Conservation (phyloP, 2,888 invertebrate genomes). For the Acanthopleura granulata region DNA sequence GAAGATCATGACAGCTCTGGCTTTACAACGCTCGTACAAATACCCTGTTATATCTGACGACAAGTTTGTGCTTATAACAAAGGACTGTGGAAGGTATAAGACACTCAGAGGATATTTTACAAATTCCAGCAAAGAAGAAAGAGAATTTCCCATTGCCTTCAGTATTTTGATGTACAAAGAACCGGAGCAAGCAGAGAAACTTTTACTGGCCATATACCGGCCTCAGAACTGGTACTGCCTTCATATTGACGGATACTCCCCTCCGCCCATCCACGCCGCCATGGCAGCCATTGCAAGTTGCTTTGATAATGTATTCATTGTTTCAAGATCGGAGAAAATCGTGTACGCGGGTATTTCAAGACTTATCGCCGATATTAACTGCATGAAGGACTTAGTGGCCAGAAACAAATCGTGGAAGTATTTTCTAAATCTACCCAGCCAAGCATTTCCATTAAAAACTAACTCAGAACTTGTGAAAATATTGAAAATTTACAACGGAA, state of each 20-base stretch:
- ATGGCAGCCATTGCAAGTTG: conserved; percentile 47
- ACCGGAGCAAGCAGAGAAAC: conserved; percentile 53
- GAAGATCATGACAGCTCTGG: too few species aligned
- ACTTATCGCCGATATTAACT: conserved; percentile 65
- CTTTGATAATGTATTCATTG: conserved; percentile 65
- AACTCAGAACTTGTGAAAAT: conserved; percentile 66
- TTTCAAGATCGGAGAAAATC: conserved; percentile 57
- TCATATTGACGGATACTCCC: conserved; percentile 61
- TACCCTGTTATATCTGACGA: neutral
- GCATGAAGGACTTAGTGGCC: conserved; percentile 60
- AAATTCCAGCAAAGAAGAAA: conserved; percentile 38
- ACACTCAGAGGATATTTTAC: neutral
- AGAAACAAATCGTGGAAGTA: conserved; percentile 58
- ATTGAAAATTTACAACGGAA: conserved; percentile 64
- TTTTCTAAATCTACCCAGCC: conserved; percentile 66
- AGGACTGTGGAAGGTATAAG: neutral
- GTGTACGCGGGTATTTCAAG: conserved; percentile 63
- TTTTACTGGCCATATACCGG: conserved; percentile 59
- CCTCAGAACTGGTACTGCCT: conserved; percentile 65
- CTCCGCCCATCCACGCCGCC: conserved; percentile 38
- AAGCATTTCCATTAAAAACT: conserved; percentile 65
- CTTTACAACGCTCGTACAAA: neutral
- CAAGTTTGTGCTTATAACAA: neutral
- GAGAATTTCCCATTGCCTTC: conserved; percentile 59
- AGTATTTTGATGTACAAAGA: conserved; percentile 60